Evolutionary conservation across 2,797 vertebrate species (phyloP).

Genomic region (Malacoraja senta): DNA sequence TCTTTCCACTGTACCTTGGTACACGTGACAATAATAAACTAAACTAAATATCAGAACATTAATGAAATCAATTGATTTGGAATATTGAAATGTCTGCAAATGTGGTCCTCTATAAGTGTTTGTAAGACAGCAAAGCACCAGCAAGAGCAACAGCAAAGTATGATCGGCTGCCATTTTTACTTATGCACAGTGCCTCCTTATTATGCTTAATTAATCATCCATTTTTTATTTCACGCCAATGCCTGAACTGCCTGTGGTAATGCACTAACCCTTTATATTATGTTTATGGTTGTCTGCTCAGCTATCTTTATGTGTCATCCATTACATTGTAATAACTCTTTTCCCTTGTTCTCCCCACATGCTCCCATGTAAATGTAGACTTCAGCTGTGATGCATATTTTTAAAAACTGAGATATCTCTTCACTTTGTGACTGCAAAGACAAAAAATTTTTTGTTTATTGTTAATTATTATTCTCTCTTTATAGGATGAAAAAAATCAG

Average conservation of each 20-base stretch:
- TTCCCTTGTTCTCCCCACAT: background rate
- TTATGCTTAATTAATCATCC: background rate
- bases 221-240: background rate
- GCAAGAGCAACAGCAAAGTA: too few relatives aligned
- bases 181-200: background rate
- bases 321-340: background rate
- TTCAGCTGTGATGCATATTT: background rate
- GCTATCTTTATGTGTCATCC: background rate
- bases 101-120: background rate
- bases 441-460: background rate
- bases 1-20: too few relatives aligned
- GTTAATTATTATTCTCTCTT: slow-evolving; percentile 40
- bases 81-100: background rate
- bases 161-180: background rate
- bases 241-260: background rate
- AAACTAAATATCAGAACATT: background rate
- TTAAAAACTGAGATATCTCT: background rate
- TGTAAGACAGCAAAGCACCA: background rate
- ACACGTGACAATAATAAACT: too few relatives aligned
- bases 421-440: background rate
- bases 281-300: background rate
- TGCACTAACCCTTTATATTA: background rate
- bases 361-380: background rate
- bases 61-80: background rate
- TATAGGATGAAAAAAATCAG: slow-evolving; percentile 85